Base-by-base conservation (phyloP, 1,140 invertebrate genomes). In the Neodiprion virginianus region DNA sequence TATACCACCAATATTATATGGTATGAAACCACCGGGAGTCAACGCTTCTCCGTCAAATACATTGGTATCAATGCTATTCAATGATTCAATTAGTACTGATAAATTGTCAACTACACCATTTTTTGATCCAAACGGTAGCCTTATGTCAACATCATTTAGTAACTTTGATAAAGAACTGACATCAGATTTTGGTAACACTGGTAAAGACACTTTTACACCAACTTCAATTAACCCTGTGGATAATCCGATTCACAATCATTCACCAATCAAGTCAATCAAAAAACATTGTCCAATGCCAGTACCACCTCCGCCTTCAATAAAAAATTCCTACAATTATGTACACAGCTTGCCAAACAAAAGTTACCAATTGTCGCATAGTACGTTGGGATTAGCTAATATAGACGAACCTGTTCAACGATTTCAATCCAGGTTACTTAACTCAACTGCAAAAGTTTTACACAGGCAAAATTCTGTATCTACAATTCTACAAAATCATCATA, bases 331-430 rank as follows among this genome's bases (percentile, higher is more conserved):
- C 7, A 88, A 83, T 82, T 88, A 87, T 50, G 81, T 88, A 28
- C 83, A 87, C 66, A 85, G 80, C 81, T 82, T 88, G 67, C 86
- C 87, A 10, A 88, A 83, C 69, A 88, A 86, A 72, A 88, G 84
- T 78, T 80, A 80, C 67, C 77, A 79, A 8, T 48, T 86, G 17
- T 85, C 86, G 0, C 80, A 78, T 76, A 88, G 82, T 72, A 82
- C 83, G 40, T 79, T 82, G 0, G 84, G 83, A 50, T 80, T 86
- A 47, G 12, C 78, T 8, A 83, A 87, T 68, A 71, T 84, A 7
- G 86, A 85, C 5, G 85, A 84, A 28, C 79, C 80, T 1, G 53
- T 81, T 21, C 72, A 82, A n/a, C 87, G 81, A 71, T 78, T 83
- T 69, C 76, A 77, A 21, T 72, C 69, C 1, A 78, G 72, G 67